Evolutionary conservation across 1,140 invertebrate genomes (phyloP).

Genomic region (Zaprionus ghesquierei): DNA sequence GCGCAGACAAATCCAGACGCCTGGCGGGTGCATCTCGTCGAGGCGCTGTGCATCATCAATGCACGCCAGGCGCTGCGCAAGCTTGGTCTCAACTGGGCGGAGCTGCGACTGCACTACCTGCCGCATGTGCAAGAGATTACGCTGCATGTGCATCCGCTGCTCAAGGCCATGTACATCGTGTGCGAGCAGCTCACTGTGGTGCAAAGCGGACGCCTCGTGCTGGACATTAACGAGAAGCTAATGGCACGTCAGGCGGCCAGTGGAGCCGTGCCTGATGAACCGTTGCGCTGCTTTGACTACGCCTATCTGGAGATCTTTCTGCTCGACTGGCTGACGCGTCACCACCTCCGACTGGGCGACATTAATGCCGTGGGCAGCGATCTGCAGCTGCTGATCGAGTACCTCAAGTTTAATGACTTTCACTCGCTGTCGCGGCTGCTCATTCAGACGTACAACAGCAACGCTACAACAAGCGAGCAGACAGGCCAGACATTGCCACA

Average conservation of each 20-base stretch:
- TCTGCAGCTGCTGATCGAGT: conserved; percentile 64
- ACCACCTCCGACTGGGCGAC: conserved; percentile 54
- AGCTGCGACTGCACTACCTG: conserved; percentile 60
- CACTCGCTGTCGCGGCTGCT: conserved; percentile 47
- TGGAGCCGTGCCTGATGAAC: conserved; percentile 18
- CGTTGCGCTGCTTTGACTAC: conserved; percentile 64
- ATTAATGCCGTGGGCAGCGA: conserved; percentile 44
- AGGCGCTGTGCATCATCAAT: conserved; percentile 65
- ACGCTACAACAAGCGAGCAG: conserved; percentile 10
- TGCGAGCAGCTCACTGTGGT: conserved; percentile 62
- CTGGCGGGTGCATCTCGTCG: conserved; percentile 61
- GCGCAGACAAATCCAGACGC: conserved; percentile 38
- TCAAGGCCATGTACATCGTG: conserved; percentile 66
- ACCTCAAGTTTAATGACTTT: conserved; percentile 71
- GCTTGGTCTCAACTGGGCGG: conserved; percentile 58
- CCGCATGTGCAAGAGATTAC: conserved; percentile 59
- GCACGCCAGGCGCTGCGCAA: conserved; percentile 61
- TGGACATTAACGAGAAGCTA: conserved; percentile 49
- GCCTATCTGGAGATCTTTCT: conserved; percentile 71
- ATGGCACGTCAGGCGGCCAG: neutral
- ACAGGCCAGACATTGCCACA: neutral
- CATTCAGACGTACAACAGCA: conserved; percentile 54
- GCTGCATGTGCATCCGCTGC: conserved; percentile 67
- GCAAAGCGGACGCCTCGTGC: conserved; percentile 57
- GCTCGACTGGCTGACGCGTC: conserved; percentile 63